Base-by-base conservation (phyloP, 2,797 vertebrate species). In the Thaleichthys pacificus region DNA sequence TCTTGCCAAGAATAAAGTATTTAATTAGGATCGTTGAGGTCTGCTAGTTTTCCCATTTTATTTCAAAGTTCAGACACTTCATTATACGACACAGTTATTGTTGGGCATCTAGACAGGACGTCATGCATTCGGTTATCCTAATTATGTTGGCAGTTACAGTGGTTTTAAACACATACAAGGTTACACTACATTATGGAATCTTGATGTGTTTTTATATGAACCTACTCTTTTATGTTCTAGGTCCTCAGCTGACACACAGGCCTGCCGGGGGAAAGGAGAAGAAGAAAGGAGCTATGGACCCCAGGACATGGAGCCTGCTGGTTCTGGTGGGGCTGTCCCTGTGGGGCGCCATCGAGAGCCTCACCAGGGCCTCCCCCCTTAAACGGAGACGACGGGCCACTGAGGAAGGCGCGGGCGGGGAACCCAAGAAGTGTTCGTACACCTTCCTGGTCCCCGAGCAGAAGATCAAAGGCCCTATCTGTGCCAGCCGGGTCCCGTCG, bases 381-480 rank as follows among this genome's bases (percentile, higher is more conserved):
- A 87, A 80, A 38, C 80, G 88, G 77, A 88, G 82, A 78, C 82
- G 90, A 71, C 88, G 93, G 68, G 89, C 88, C 68, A 85, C 88
- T 9, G 86, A 91, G 67, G 92, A 92, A 0, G 68, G 60, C 1
- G 83, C 72, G 66, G 92, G 92, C 0, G 69, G 60, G 2, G 83
- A 26, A 56, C 84, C 72, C 17, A 95, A 93, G 82, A 96, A 95
- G 80, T 99, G 97, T 72, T 95, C 96, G 8, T 99, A 99, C 83
- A 99, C 97, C 1, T 99, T 99, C 85, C 88, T 99, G 90, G 95
- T 99, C 6, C 97, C 97, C 0, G 96, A 99, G 85, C 97, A 99
- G 82, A 99, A 96, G 89, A 96, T 99, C 86, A 99, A 96, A 3
- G 97, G 97, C 56, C 96, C 97, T 3, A 97, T 99, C 67, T 99